Percentiles rank a stretch among this genome's conserved stretches.
These are phyloP conservation scores for Limanda limanda DNA, from an alignment of 2,113 vertebrate species.

Conservation along the genomic window DNA sequence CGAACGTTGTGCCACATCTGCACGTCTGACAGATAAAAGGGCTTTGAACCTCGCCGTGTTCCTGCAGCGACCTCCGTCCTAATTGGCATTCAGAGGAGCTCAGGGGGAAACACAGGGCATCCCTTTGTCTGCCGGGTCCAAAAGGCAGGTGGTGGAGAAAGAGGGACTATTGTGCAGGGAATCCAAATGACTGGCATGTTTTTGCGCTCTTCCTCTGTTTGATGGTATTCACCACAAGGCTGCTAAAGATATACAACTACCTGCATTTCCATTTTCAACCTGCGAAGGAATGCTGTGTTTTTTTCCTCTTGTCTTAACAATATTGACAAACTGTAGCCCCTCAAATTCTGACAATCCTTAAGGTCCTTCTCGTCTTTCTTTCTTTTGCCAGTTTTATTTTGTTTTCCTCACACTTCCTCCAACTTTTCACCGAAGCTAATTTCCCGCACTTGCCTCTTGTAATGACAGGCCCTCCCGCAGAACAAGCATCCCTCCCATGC, in stretches of 20 bases:
- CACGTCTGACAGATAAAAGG: conserved; percentile 55
- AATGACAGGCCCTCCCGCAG: conserved; percentile 27
- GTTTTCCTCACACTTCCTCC: conserved; percentile 11
- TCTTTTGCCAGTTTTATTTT: not conserved
- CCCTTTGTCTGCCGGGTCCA: conserved; percentile 64
- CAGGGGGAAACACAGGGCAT: conserved; percentile 60
- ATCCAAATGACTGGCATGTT: conserved; percentile 74
- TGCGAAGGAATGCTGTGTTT: not conserved
- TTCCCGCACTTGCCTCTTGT: conserved; percentile 36
- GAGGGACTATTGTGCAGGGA: conserved; percentile 57
- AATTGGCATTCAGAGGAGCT: conserved; percentile 56
- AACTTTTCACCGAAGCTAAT: conserved; percentile 15
- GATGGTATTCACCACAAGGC: conserved; percentile 21
- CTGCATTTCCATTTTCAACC: conserved; percentile 1
- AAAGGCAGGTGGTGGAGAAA: conserved; percentile 67
- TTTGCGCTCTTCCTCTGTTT: conserved; percentile 36
- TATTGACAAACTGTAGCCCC: not conserved
- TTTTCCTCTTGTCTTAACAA: not conserved
- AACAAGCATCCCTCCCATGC: conserved; percentile 21
- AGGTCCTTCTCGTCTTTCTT: not conserved
- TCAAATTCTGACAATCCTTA: not conserved
- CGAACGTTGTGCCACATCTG: conserved; percentile 27
- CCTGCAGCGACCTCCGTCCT: conserved; percentile 36
- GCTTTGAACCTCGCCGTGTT: conserved; percentile 36
- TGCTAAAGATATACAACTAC: not conserved